Base-by-base conservation (phyloP, 2,797 vertebrate species). In the Hoplostethus atlanticus region DNA sequence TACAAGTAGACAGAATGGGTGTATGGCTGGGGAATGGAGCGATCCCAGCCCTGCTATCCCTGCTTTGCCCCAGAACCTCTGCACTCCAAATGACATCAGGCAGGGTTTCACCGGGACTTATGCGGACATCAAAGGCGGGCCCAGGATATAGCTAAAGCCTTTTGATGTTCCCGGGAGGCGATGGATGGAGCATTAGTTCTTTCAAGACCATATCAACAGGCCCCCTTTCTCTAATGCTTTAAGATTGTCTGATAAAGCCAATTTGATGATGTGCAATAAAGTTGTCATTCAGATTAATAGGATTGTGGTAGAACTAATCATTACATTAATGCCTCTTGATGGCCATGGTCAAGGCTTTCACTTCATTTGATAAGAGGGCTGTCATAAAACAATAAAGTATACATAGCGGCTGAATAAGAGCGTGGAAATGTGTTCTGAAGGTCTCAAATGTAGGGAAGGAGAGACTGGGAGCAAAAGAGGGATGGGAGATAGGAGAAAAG, bases 41-140 rank as follows among this genome's bases (percentile, higher is more conserved):
- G 68, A 85, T 90, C 84, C 80, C 85, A 84, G 87, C 82, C 78
- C 72, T 81, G 76, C 77, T 77, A 46, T 71, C 69, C 64, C 79
- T 13, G 50, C 85, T 77, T 21, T 54, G 73, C 73, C 78, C 73
- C 60, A 85, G 73, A 83, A 64, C 13, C 69, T 88, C 76, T 87
- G 78, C 73, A 78, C 77, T 58, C 80, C 66, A 84, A 88, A 85
- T 86, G 83, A 92, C 86, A 87, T 58, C 74, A 87, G 87, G 79
- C 89, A 91, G 87, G 65, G 77, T 80, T 84, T 78, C 79, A 88
- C 69, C 69, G 73, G 77, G 85, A 80, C 83, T 50, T 9, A 63
- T 68, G 83, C 68, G 81, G 82, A 92, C 90, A 86, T 91, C 89
- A 92, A 92, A 93, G 88, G 55, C 70, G 53, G 57, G 62, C 55